Base-by-base conservation (phyloP, 2,888 invertebrate genomes). In the Zeuzera pyrina region DNA sequence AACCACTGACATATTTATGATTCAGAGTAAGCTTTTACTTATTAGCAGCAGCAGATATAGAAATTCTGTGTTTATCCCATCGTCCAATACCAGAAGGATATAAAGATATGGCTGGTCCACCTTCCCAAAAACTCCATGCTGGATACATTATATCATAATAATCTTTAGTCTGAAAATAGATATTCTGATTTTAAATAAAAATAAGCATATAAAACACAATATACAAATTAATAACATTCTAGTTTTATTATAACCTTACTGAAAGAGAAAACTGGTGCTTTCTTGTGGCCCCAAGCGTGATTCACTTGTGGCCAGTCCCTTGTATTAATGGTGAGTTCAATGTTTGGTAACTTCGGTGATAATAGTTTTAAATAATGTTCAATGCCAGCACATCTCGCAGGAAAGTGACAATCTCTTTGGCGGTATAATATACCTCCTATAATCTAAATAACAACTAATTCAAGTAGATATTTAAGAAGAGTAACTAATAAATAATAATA, bases 91-190 rank as follows among this genome's bases (percentile, higher is more conserved):
- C 98, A 32, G 89, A 91, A 0, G 98, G 98, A 76, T 97, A 97
- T 6, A 97, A 77, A 21, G 91, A 89, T 47, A 98, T 97, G 1
- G 98, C 97, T 8, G 98, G 98, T 0, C 98, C 98, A 14, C 98
- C 98, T 74, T 95, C 95, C 97, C 97, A 97, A 71, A 98, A 98
- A 23, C 95, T 91, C 98, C 98, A 98, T 0, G 97, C 94, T 1
- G 98, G 98, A 65, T 93, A 94, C 89, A 93, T 93, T 39, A 98
- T 95, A 61, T 98, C 98, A 65, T 86, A 86, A 70, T 94, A 93
- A 19, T 94, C 90, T 24, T 66, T 57, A 0, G 92, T 91, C 91
- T 84, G 59, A 25, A 66, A 61, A 37, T 14, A n/a, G n/a, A n/a
- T n/a, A n/a, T n/a, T n/a, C n/a, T n/a, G n/a, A n/a, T 32, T 19